Conservation (phyloP, 2,888 invertebrate species). For the Augochlorella aurata region DNA sequence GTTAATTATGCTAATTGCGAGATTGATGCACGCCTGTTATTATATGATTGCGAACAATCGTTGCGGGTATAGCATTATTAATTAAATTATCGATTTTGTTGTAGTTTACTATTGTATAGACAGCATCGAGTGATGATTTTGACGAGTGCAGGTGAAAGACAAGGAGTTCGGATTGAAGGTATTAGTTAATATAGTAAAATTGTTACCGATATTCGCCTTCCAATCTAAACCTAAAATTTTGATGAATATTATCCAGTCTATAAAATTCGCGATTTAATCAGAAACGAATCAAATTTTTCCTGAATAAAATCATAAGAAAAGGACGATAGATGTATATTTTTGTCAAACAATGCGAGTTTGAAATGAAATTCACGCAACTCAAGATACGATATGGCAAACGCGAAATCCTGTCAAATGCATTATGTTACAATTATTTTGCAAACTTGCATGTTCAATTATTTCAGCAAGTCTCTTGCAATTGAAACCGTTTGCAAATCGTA, state of each 20-base stretch:
- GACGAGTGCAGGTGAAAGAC: background rate
- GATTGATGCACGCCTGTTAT: background rate
- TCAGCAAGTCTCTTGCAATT: background rate
- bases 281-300: too few species aligned
- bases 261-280: too few species aligned
- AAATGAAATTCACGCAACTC: too few species aligned
- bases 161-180: background rate
- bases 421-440: background rate
- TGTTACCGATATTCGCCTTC: background rate
- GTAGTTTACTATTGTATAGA: background rate
- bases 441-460: background rate
- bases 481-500: background rate
- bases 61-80: background rate
- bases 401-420: too few species aligned
- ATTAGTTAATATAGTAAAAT: background rate
- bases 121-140: background rate
- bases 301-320: too few species aligned
- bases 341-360: too few species aligned
- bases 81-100: background rate
- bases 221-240: too few species aligned
- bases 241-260: too few species aligned
- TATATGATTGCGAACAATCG: background rate
- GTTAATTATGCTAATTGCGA: constrained; percentile 6
- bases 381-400: too few species aligned
- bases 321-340: too few species aligned